Evolutionary conservation across 2,888 invertebrate species (phyloP).

Genomic region (Phymatocera aterrima): DNA sequence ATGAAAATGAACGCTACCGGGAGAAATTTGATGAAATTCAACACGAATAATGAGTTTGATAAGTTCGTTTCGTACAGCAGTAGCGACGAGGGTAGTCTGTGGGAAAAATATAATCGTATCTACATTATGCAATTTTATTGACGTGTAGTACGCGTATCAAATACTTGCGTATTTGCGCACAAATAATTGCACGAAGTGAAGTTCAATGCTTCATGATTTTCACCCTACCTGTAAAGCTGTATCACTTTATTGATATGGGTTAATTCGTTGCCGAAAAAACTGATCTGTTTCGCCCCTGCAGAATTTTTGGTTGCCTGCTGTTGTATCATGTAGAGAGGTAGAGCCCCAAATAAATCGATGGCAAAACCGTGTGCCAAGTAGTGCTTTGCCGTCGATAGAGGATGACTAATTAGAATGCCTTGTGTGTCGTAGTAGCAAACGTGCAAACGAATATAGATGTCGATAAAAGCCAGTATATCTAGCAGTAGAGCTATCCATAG

Average conservation of each 20-base stretch:
- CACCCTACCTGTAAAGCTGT: constrained; percentile 54
- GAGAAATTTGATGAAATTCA: constrained; percentile 37
- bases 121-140: background rate
- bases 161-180: too few species aligned
- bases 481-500: background rate
- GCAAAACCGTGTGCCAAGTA: constrained; percentile 55
- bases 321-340: constrained; percentile 46
- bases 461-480: constrained; percentile 28
- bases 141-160: too few species aligned
- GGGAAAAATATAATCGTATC: background rate
- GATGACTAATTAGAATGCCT: constrained; percentile 57
- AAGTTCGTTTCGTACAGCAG: constrained; percentile 27
- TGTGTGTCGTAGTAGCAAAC: constrained; percentile 58
- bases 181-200: background rate
- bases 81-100: constrained; percentile 31
- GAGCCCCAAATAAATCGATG: constrained; percentile 52
- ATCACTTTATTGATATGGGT: constrained; percentile 51
- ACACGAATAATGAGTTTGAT: background rate
- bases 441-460: constrained; percentile 57
- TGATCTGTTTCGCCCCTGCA: constrained; percentile 7
- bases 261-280: constrained; percentile 7
- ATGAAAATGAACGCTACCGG: constrained; percentile 26
- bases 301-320: constrained; percentile 7
- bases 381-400: constrained; percentile 54
- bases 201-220: background rate